phyloP scores from a whole-genome alignment of 1,140 invertebrate species.

The Aphis craccivora region DNA sequence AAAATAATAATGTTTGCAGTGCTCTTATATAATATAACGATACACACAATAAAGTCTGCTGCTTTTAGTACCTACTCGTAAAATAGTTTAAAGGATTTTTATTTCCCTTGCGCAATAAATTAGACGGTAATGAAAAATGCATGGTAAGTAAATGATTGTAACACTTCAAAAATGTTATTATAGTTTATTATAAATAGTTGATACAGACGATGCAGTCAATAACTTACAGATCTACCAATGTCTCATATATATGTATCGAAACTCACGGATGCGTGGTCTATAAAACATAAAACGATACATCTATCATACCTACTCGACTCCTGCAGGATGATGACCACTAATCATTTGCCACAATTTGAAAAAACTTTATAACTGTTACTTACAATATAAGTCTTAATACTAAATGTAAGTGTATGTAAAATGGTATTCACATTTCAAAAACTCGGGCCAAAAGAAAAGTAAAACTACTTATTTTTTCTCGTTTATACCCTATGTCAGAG shows the following conservation, averaged over 20 bases:
- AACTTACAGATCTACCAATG: not conserved
- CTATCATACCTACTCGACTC: not conserved
- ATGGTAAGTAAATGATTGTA: conserved; percentile 13
- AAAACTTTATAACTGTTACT: not conserved
- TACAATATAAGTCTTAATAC: not conserved
- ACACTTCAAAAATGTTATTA: not conserved
- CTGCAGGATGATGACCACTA: not conserved
- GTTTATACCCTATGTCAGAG: too few species aligned
- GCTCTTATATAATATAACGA: not conserved
- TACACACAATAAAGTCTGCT: conserved; percentile 2
- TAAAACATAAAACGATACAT: not conserved
- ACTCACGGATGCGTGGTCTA: not conserved
- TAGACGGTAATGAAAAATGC: not conserved
- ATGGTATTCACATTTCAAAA: not conserved
- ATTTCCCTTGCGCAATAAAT: not conserved
- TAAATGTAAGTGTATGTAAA: not conserved
- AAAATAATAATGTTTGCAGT: not conserved
- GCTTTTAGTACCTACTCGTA: conserved; percentile 2
- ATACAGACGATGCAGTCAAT: not conserved
- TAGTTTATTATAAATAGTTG: not conserved
- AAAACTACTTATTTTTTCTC: not conserved
- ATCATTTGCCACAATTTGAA: not conserved
- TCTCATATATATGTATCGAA: not conserved
- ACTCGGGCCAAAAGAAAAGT: not conserved
- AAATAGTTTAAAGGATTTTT: conserved; percentile 14